These are phyloP conservation scores for Thaleichthys pacificus DNA, from an alignment of 2,797 vertebrate genomes.

Conservation along the genomic window DNA sequence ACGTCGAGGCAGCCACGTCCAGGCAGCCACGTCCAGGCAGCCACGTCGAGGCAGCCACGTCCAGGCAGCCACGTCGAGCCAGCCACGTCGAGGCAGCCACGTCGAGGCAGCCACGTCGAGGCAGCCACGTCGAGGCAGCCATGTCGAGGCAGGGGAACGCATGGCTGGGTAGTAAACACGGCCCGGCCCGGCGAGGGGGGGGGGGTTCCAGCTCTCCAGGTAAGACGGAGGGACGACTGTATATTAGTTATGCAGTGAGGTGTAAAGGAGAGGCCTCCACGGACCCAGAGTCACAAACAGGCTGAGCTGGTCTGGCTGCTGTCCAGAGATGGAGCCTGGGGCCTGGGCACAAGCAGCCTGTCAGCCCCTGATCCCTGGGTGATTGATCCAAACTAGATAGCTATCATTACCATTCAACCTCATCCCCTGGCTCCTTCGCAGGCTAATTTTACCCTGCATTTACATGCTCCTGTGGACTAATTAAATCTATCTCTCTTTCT, in stretches of 20 bases:
- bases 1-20: too few relatives aligned
- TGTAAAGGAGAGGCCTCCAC: slow-evolving; percentile 47
- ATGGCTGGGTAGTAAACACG: slow-evolving; percentile 1
- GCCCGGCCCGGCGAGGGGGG: neutral
- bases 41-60: too few relatives aligned
- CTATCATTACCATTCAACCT: slow-evolving; percentile 67
- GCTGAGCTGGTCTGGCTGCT: slow-evolving; percentile 58
- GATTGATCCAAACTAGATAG: slow-evolving; percentile 74
- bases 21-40: too few relatives aligned
- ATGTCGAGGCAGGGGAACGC: too few relatives aligned
- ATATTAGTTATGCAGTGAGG: slow-evolving; percentile 29
- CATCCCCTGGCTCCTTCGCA: slow-evolving; percentile 54
- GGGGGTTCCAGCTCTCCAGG: slow-evolving; percentile 3
- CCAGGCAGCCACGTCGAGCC: too few relatives aligned
- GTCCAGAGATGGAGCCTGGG: slow-evolving; percentile 66
- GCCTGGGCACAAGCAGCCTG: slow-evolving; percentile 60
- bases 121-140: too few relatives aligned
- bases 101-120: too few relatives aligned
- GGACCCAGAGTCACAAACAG: slow-evolving; percentile 38
- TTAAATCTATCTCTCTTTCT: slow-evolving; percentile 59
- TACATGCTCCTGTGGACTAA: slow-evolving; percentile 70
- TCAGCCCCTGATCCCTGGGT: slow-evolving; percentile 66
- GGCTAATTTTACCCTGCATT: slow-evolving; percentile 74
- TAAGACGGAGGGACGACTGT: slow-evolving; percentile 7
- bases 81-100: too few relatives aligned